Evolutionary conservation across 2,888 invertebrate species (phyloP).

Genomic region (Scelioninae gen. 1): DNA sequence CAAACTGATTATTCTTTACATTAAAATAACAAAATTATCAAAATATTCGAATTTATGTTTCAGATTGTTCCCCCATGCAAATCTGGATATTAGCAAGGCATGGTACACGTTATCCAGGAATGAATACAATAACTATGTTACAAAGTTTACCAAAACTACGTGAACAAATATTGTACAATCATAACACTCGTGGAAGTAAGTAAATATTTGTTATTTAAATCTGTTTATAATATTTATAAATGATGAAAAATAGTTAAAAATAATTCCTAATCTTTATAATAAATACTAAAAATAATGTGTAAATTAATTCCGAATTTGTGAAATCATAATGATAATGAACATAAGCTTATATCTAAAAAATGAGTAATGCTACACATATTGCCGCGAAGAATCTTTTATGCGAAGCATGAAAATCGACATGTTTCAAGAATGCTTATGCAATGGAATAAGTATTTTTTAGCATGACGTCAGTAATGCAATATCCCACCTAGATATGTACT

Average conservation of each 20-base stretch:
- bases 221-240: background rate
- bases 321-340: no score
- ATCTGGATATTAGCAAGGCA: conserved; percentile 90
- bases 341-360: no score
- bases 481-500: conserved; percentile 44
- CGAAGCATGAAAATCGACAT: conserved; percentile 11
- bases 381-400: background rate
- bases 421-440: conserved; percentile 40
- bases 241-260: background rate
- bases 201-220: conserved; percentile 47
- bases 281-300: background rate
- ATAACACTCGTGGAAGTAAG: conserved; percentile 86
- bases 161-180: conserved; percentile 88
- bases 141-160: conserved; percentile 86
- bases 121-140: conserved; percentile 86
- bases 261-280: no score
- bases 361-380: no score
- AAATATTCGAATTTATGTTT: conserved; percentile 28
- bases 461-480: conserved; percentile 57
- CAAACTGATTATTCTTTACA: no score
- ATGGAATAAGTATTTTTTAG: conserved; percentile 54
- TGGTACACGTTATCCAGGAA: conserved; percentile 88
- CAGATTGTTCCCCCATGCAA: conserved; percentile 89
- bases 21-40: background rate
- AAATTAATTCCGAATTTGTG: no score